A percentile compares a stretch with the other conserved stretches of the same genome.
These are phyloP conservation scores for Silurus glanis DNA, from an alignment of 2,113 vertebrate species.

Conservation along the genomic window DNA sequence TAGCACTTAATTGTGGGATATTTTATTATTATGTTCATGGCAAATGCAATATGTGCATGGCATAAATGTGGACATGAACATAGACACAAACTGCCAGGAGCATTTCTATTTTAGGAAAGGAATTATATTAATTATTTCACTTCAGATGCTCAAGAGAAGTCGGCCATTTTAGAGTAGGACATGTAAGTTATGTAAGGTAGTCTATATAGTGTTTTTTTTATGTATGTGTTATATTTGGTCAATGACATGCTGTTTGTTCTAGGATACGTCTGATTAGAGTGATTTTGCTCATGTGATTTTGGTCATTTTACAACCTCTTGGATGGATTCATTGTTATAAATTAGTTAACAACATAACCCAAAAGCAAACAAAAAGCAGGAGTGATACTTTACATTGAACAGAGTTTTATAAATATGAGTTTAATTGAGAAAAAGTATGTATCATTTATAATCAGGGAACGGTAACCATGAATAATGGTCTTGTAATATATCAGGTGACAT, in stretches of 20 bases:
- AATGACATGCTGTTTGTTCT: neutral
- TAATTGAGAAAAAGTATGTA: neutral
- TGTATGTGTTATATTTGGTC: neutral
- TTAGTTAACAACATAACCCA: neutral
- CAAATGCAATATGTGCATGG: neutral
- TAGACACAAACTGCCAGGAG: slow-evolving; percentile 1
- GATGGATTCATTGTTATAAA: neutral
- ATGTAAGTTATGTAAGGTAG: slow-evolving; percentile 14
- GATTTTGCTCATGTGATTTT: neutral
- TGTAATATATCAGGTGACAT: neutral
- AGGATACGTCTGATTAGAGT: neutral
- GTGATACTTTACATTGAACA: neutral
- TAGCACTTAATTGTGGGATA: neutral
- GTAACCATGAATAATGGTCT: neutral
- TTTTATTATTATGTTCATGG: neutral
- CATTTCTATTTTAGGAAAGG: slow-evolving; percentile 6
- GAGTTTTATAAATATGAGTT: neutral
- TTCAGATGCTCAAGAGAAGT: neutral
- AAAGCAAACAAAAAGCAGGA: neutral
- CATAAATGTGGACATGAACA: neutral
- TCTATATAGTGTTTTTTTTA: neutral
- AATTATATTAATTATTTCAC: slow-evolving; percentile 36
- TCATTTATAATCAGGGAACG: neutral
- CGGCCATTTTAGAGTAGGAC: slow-evolving; percentile 21
- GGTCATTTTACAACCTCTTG: neutral